Conservation (phyloP, 2,888 invertebrate genomes). For the Dicroscelio sp. region DNA sequence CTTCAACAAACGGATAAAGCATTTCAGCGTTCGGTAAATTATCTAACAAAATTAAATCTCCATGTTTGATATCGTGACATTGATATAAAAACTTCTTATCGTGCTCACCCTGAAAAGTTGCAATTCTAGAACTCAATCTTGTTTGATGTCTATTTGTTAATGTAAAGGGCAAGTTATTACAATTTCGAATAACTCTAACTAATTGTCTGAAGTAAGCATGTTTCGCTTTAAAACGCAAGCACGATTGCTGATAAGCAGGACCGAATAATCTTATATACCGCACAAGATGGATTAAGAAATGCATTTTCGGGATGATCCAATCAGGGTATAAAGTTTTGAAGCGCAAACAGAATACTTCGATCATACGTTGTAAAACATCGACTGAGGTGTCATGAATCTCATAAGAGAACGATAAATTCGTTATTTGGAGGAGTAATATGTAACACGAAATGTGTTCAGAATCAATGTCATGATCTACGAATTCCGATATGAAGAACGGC, state of each 20-base stretch:
- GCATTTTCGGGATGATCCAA: background rate
- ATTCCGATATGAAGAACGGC: slow-evolving; percentile 26
- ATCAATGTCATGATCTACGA: background rate
- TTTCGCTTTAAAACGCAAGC: slow-evolving; percentile 35
- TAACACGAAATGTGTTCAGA: slow-evolving; percentile 13
- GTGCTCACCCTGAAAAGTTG: background rate
- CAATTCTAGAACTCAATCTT: background rate
- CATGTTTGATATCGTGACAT: slow-evolving; percentile 46
- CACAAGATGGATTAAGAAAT: background rate
- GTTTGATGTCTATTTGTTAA: background rate
- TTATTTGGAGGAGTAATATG: slow-evolving; percentile 41
- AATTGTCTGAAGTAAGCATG: background rate
- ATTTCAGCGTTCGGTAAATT: slow-evolving; percentile 46
- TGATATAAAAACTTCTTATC: slow-evolving; percentile 48
- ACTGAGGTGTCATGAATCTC: slow-evolving; percentile 7
- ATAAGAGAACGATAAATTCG: slow-evolving; percentile 43
- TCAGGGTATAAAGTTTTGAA: background rate
- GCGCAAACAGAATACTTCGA: slow-evolving; percentile 7
- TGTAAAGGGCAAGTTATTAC: background rate
- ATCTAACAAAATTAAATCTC: slow-evolving; percentile 20
- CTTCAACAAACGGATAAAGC: slow-evolving; percentile 31
- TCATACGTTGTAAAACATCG: slow-evolving; percentile 11
- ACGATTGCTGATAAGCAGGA: slow-evolving; percentile 68
- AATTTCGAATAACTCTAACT: background rate
- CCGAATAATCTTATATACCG: background rate